These are phyloP conservation scores for Sphaerodactylus townsendi DNA, from an alignment of 2,113 vertebrate genomes.

Conservation along the genomic window DNA sequence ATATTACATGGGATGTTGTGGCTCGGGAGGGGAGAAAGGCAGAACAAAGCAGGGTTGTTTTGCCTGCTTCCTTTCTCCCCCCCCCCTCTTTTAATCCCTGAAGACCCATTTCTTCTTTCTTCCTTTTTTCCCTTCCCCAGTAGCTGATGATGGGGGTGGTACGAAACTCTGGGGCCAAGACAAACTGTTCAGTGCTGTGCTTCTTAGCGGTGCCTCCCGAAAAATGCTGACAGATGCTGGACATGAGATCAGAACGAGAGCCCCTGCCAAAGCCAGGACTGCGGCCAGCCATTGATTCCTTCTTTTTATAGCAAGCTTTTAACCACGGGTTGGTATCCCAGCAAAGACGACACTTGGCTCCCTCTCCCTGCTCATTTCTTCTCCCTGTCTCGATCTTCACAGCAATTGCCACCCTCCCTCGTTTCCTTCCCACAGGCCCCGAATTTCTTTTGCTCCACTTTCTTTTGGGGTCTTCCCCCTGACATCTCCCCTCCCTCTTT, in stretches of 20 bases:
- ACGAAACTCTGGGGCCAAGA: conserved; percentile 69
- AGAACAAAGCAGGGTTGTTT: not conserved
- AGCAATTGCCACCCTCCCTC: not conserved
- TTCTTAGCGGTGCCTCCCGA: conserved; percentile 67
- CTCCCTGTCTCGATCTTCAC: not conserved
- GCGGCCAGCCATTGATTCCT: conserved; percentile 66
- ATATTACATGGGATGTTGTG: conserved; percentile 54
- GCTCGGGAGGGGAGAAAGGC: not conserved
- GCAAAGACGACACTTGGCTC: not conserved
- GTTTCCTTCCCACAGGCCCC: not conserved
- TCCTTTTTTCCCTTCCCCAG: conserved; percentile 33
- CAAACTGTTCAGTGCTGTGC: conserved; percentile 71
- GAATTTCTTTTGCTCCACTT: not conserved
- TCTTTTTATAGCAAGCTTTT: conserved; percentile 50
- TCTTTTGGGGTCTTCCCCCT: not conserved
- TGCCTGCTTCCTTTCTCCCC: conserved; percentile 7
- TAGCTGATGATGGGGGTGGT: conserved; percentile 69
- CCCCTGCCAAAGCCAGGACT: conserved; percentile 59
- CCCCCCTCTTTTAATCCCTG: conserved; percentile 3
- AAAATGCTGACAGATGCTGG: conserved; percentile 77
- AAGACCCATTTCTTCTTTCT: not conserved
- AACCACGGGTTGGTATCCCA: conserved; percentile 41
- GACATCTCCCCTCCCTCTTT: not conserved
- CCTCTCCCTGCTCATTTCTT: not conserved
- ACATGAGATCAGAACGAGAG: conserved; percentile 61